Evolutionary conservation across 2,113 vertebrate genomes (phyloP), one percentile per base, ranked within the genome.

Genomic region (Chionomys nivalis): DNA sequence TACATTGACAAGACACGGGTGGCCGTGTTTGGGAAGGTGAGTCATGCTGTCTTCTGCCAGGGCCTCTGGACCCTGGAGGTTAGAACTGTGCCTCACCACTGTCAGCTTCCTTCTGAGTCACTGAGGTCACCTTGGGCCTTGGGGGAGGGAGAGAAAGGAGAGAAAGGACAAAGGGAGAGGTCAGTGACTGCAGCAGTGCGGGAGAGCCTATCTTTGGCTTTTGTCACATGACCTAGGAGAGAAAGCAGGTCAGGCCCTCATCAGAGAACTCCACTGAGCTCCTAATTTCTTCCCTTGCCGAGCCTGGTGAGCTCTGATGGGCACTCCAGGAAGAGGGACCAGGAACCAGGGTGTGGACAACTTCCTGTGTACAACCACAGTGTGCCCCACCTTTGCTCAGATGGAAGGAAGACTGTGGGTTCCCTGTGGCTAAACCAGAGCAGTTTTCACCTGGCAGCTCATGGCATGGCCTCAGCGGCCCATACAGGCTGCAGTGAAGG

Each of bases 11-110:
- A 98, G 96, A 98, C 98, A 0, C 98, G 99, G 39, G 99, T 99
- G 0, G 99, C 99, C 6, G 99, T 99, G 68, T 99, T 99, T 86
- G 99, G 99, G 95, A 98, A 99, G 99, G 99, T 99, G 98, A 99
- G 1, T 13, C 36, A 14, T n/a, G 0, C 82, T 0, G 11, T 4
- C 63, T 24, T 1, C 5, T 2, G 3, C 8, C 7, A 0, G 10
- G 11, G 14, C 36, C 13, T 70, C 26, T 49, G 1, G 82, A 7
- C 77, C 72, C 7, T 2, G 6, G 26, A 33, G 47, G 36, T 0
- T 63, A 72, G 16, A 26, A 7, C 23, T 0, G 11, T 31, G 36
- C 86, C 39, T 87, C 33, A 14, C 28, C 55, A 61, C 36, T 91
- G 31, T 17, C 63, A 31, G 5, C 36, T 81, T 17, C 72, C 86